A percentile compares a stretch with the other conserved stretches of the same genome.
These are phyloP conservation scores for Meliscaeva auricollis DNA, from an alignment of 2,888 invertebrate species.

Conservation along the genomic window DNA sequence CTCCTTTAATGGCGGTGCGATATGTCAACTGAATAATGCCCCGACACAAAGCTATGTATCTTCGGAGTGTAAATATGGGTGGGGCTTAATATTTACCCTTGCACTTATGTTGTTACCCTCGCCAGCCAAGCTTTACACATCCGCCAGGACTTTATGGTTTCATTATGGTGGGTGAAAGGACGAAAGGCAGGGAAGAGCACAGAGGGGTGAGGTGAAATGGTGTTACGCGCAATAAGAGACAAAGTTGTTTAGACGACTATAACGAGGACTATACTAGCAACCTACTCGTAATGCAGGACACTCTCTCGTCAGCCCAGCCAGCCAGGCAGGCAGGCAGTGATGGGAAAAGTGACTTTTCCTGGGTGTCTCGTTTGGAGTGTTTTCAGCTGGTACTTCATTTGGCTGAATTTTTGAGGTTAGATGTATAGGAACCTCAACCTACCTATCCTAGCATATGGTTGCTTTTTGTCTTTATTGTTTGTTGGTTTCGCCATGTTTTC, in stretches of 20 bases:
- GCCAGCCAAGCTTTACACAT: constrained; percentile 55
- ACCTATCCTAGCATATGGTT: constrained; percentile 20
- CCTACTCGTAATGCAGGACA: constrained; percentile 54
- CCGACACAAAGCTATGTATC: constrained; percentile 76
- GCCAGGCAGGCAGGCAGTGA: constrained; percentile 16
- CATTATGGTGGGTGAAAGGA: constrained; percentile 29
- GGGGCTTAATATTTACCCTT: constrained; percentile 77
- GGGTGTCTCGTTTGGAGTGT: constrained; percentile 49
- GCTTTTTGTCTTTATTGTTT: constrained; percentile 52
- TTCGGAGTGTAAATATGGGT: constrained; percentile 76
- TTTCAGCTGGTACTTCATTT: constrained; percentile 67
- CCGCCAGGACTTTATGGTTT: constrained; percentile 32
- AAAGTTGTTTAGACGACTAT: constrained; percentile 75
- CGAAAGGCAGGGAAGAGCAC: neutral
- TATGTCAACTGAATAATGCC: constrained; percentile 76
- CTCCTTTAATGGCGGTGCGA: constrained; percentile 77
- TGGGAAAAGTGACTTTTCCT: constrained; percentile 59
- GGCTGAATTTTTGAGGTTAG: constrained; percentile 62
- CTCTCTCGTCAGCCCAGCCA: constrained; percentile 27
- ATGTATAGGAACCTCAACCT: neutral
- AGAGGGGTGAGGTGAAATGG: constrained; percentile 39
- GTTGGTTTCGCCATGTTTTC: constrained; percentile 68
- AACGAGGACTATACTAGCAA: constrained; percentile 59
- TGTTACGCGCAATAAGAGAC: constrained; percentile 70
- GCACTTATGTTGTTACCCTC: constrained; percentile 76